Evolutionary conservation across 2,113 vertebrate species (phyloP).

Genomic region (Lophotis ruficrista): DNA sequence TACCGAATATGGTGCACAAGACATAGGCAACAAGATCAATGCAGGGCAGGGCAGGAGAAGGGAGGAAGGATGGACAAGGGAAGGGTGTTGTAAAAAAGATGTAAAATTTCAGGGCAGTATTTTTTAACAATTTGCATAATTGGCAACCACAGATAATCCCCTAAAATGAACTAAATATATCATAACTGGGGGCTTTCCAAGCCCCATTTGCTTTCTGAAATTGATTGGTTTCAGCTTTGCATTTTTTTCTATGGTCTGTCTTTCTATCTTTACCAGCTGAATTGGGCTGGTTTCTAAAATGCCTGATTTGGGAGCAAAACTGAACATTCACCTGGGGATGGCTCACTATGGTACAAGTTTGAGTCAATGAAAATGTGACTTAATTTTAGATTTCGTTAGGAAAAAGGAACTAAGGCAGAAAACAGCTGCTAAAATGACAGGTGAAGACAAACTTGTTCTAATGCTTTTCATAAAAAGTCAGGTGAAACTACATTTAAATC

Average conservation of each 20-base stretch:
- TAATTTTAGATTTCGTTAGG: neutral
- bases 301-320: neutral
- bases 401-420: constrained; percentile 20
- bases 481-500: neutral
- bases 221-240: constrained; percentile 47
- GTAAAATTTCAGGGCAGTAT: neutral
- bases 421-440: neutral
- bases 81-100: neutral
- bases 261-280: neutral
- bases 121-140: constrained; percentile 52
- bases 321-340: neutral
- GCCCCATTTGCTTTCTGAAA: constrained; percentile 18
- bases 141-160: constrained; percentile 47
- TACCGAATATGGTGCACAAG: neutral
- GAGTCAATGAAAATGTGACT: neutral
- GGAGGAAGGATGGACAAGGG: neutral
- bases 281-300: neutral
- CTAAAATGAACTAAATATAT: constrained; percentile 60
- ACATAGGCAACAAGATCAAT: neutral
- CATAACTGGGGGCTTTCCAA: constrained; percentile 58
- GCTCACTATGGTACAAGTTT: neutral
- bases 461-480: neutral
- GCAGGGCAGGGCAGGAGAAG: neutral
- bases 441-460: neutral
- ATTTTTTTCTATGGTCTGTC: neutral